These are phyloP conservation scores for Palythoa grandiflora DNA, from an alignment of 92 coral and sea anemone genomes.

Conservation along the genomic window DNA sequence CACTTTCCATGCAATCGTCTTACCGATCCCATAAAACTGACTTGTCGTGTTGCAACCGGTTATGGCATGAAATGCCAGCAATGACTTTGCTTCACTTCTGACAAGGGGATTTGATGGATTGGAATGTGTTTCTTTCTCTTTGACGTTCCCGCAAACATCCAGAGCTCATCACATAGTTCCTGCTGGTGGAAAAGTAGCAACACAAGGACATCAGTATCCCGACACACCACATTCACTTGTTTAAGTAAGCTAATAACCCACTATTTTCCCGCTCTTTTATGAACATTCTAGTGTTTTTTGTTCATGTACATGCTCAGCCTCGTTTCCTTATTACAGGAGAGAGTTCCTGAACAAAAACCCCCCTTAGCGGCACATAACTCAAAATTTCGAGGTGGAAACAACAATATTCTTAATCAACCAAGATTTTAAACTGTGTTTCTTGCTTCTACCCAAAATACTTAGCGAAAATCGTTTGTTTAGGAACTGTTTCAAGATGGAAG, in stretches of 20 bases:
- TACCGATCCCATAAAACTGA: slow-evolving; percentile 58
- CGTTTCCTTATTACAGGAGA: no score
- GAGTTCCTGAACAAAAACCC: no score
- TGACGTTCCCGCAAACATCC: slow-evolving; percentile 77
- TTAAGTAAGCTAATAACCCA: neutral
- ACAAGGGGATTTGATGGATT: slow-evolving; percentile 53
- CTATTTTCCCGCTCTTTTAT: no score
- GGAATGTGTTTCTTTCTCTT: slow-evolving; percentile 53
- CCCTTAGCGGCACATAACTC: no score
- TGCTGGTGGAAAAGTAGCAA: slow-evolving; percentile 61
- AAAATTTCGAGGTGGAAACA: no score
- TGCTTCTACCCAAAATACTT: no score
- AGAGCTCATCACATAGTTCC: slow-evolving; percentile 61
- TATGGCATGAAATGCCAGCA: slow-evolving; percentile 72
- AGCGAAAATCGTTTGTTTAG: no score
- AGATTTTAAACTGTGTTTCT: no score
- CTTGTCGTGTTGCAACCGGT: slow-evolving; percentile 71
- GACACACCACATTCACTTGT: slow-evolving; percentile 70
- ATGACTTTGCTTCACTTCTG: slow-evolving; percentile 61
- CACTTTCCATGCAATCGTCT: neutral
- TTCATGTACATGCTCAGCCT: no score
- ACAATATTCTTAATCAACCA: no score
- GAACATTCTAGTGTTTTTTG: no score
- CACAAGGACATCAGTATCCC: slow-evolving; percentile 67
- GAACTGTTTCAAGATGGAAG: no score